Conservation (phyloP, 1,140 invertebrate species). For the Cryptotermes secundus region DNA sequence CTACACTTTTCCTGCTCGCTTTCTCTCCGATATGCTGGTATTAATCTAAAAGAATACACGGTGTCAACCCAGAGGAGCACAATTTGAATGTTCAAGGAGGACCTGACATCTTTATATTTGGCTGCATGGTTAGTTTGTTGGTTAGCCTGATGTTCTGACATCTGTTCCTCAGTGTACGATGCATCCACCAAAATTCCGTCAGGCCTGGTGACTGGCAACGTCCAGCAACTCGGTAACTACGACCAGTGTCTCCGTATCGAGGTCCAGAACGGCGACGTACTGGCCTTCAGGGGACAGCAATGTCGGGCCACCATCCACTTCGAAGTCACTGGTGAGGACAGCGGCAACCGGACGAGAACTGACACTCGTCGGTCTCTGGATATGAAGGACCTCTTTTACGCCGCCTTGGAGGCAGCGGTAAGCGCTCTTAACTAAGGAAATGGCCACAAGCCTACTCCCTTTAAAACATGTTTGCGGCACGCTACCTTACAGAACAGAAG, state of each 20-base stretch:
- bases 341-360: not conserved
- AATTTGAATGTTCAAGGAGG: too few species aligned
- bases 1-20: too few species aligned
- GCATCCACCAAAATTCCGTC: conserved; percentile 24
- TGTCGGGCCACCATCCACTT: conserved; percentile 18
- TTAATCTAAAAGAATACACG: too few species aligned
- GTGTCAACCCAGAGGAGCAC: too few species aligned
- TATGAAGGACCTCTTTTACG: not conserved
- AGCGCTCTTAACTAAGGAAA: not conserved
- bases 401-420: not conserved
- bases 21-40: too few species aligned
- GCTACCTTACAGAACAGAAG: too few species aligned
- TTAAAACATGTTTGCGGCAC: too few species aligned
- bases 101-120: too few species aligned
- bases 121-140: too few species aligned
- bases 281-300: conserved; percentile 16
- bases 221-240: conserved; percentile 24
- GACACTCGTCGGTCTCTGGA: not conserved
- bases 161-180: conserved; percentile 23
- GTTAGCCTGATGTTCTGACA: not conserved
- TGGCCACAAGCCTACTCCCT: too few species aligned
- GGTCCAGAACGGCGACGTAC: not conserved
- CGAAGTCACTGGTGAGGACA: not conserved
- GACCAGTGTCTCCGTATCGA: conserved; percentile 21
- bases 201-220: conserved; percentile 27